phyloP scores from a whole-genome alignment of 2,113 vertebrate species.

The Cavia porcellus region DNA sequence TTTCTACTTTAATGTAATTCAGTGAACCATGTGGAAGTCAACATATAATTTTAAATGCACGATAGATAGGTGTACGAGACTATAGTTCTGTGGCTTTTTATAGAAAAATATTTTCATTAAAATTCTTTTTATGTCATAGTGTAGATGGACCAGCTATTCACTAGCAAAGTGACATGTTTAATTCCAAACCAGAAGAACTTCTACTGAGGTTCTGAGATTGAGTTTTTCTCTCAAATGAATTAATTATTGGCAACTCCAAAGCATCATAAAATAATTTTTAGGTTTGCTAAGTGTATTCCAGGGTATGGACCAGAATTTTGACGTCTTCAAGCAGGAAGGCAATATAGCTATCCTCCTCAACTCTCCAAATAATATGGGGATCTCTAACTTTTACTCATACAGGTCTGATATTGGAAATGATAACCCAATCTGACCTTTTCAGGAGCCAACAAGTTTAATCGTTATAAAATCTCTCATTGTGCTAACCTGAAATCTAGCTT shows the following conservation, averaged over 20 bases:
- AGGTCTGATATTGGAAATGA: neutral
- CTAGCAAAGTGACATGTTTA: conserved; percentile 24
- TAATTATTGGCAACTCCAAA: conserved; percentile 28
- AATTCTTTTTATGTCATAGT: neutral
- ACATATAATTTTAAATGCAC: conserved; percentile 38
- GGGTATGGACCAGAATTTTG: neutral
- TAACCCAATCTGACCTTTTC: neutral
- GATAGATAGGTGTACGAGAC: neutral
- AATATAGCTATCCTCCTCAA: neutral
- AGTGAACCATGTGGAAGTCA: neutral
- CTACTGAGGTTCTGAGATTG: neutral
- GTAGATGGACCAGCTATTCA: neutral
- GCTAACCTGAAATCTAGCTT: neutral
- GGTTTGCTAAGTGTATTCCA: neutral
- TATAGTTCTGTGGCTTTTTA: conserved; percentile 18
- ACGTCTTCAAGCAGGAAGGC: neutral
- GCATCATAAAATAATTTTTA: neutral
- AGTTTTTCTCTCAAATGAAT: neutral
- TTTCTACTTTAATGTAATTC: neutral
- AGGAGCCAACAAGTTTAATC: neutral
- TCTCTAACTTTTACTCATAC: neutral
- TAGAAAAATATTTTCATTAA: conserved; percentile 9
- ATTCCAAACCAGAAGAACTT: neutral
- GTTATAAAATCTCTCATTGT: neutral
- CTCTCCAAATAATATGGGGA: neutral